Conservation (phyloP, 2,888 invertebrate genomes). For the Frankliniella fusca region DNA sequence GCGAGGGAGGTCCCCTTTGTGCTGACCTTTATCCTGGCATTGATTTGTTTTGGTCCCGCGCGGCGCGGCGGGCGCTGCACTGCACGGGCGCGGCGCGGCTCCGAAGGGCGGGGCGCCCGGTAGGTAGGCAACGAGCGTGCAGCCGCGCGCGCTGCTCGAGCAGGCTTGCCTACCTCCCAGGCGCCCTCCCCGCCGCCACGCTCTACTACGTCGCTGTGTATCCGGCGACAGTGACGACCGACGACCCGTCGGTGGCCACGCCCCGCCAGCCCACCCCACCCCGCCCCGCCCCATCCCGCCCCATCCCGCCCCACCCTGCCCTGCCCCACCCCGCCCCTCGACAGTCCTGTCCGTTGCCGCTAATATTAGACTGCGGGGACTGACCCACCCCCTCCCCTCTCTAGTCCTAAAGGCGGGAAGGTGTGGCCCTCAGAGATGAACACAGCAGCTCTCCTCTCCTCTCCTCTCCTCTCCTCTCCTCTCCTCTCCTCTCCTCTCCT, state of each 20-base stretch:
- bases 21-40: neutral
- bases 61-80: neutral
- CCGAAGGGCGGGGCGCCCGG: neutral
- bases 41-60: neutral
- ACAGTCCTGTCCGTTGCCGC: constrained; percentile 49
- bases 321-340: constrained; percentile 46
- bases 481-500: neutral
- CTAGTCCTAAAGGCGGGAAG: neutral
- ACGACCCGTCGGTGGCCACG: constrained; percentile 30
- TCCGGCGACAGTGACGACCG: too few species aligned
- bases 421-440: neutral
- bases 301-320: constrained; percentile 27
- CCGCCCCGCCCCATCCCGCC: constrained; percentile 36
- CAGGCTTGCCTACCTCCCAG: neutral
- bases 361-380: constrained; percentile 56
- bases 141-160: neutral
- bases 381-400: constrained; percentile 49
- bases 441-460: neutral
- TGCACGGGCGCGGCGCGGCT: too few species aligned
- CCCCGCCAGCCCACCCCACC: constrained; percentile 40
- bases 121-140: neutral
- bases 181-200: neutral
- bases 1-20: neutral
- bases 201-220: too few species aligned
- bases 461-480: neutral